These are phyloP conservation scores for Sinocyclocheilus rhinocerous DNA, from an alignment of 2,113 vertebrate genomes.

Conservation along the genomic window DNA sequence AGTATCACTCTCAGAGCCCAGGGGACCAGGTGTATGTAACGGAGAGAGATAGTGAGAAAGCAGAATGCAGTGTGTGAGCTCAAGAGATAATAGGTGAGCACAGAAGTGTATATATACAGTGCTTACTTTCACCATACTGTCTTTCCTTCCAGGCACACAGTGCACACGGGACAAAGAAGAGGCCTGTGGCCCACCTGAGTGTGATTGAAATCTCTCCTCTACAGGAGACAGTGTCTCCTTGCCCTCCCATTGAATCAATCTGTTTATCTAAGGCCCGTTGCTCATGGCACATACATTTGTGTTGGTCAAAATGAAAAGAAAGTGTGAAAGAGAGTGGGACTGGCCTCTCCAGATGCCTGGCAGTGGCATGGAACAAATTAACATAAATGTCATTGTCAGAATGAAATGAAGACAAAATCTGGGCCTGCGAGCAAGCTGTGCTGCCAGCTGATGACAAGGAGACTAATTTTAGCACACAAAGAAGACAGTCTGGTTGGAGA, in stretches of 20 bases:
- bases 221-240: slow-evolving; percentile 58
- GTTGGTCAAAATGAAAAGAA: slow-evolving; percentile 71
- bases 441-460: slow-evolving; percentile 72
- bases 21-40: slow-evolving; percentile 36
- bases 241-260: slow-evolving; percentile 62
- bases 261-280: slow-evolving; percentile 71
- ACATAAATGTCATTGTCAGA: slow-evolving; percentile 82
- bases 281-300: slow-evolving; percentile 69
- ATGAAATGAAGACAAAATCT: slow-evolving; percentile 75
- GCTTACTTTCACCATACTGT: background rate
- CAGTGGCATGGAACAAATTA: slow-evolving; percentile 76
- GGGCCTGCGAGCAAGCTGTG: slow-evolving; percentile 67
- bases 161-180: background rate
- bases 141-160: background rate
- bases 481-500: slow-evolving; percentile 42
- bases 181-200: background rate
- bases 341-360: slow-evolving; percentile 76
- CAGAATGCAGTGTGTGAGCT: background rate
- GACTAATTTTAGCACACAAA: slow-evolving; percentile 73
- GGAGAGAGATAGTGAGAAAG: slow-evolving; percentile 21
- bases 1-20: slow-evolving; percentile 44
- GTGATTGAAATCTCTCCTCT: slow-evolving; percentile 47
- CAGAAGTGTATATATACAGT: background rate
- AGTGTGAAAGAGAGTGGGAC: slow-evolving; percentile 54
- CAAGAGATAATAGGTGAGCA: slow-evolving; percentile 3